Evolutionary conservation across 2,888 invertebrate genomes (phyloP), one percentile per base, ranked within the genome.

Genomic region (Euproctis similis): DNA sequence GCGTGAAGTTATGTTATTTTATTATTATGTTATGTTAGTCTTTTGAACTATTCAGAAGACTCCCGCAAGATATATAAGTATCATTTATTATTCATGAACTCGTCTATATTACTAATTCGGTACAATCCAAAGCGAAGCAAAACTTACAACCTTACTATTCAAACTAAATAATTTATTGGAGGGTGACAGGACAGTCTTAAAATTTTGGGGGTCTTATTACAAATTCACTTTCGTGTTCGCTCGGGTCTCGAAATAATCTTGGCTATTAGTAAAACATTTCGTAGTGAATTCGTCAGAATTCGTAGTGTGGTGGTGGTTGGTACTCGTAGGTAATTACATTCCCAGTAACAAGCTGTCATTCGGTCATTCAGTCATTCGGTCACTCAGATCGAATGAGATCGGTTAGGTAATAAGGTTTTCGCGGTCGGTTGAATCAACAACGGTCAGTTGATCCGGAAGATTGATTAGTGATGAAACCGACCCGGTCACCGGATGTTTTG

Each of bases 281-380:
- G n/a, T n/a, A n/a, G n/a, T n/a, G n/a, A n/a, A n/a, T n/a, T n/a
- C n/a, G n/a, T n/a, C n/a, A n/a, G n/a, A n/a, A n/a, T n/a, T n/a
- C n/a, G n/a, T n/a, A n/a, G n/a, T n/a, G n/a, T n/a, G n/a, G n/a
- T n/a, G n/a, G n/a, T n/a, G n/a, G n/a, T n/a, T n/a, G n/a, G n/a
- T n/a, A n/a, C n/a, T n/a, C n/a, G n/a, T n/a, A n/a, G 34, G 58
- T 73, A 74, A 77, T 74, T 69, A 71, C 73, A 62, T 76, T 74
- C 69, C 63, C 54, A n/a, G 64, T 61, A 57, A 65, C 60, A 59
- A 73, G 67, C 73, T 78, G 74, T 69, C 70, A 64, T 62, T n/a
- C n/a, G n/a, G n/a, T n/a, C n/a, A n/a, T n/a, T n/a, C n/a, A n/a
- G n/a, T n/a, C n/a, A n/a, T n/a, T n/a, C 58, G 62, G 60, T 66